Evolutionary conservation across 2,888 invertebrate species (phyloP).

Genomic region (Erebia ligea): DNA sequence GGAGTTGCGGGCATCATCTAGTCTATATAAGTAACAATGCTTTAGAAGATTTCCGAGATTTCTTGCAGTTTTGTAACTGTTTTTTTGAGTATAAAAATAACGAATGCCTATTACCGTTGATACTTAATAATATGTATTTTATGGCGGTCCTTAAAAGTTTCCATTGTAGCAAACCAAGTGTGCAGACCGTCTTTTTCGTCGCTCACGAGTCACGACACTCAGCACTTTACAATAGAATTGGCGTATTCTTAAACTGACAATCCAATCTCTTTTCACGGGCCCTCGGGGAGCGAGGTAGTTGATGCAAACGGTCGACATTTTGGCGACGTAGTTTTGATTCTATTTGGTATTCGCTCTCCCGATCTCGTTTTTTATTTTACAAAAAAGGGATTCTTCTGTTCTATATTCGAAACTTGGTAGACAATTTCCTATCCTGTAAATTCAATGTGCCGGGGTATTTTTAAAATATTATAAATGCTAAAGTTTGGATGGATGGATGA

Average conservation of each 20-base stretch:
- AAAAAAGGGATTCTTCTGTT: background rate
- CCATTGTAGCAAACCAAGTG: slow-evolving; percentile 23
- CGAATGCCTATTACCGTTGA: no score
- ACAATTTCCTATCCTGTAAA: no score
- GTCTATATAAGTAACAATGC: no score
- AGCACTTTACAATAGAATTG: slow-evolving; percentile 35
- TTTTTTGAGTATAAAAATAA: no score
- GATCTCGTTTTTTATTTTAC: background rate
- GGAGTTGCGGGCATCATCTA: no score
- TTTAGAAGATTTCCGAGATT: no score
- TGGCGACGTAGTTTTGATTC: slow-evolving; percentile 9
- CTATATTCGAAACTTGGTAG: no score
- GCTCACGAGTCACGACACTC: slow-evolving; percentile 5
- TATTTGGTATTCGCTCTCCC: background rate
- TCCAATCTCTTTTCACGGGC: slow-evolving; percentile 54
- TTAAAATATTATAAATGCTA: no score
- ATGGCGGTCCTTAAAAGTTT: background rate
- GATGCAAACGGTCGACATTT: slow-evolving; percentile 6
- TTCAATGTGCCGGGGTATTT: no score
- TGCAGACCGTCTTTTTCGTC: slow-evolving; percentile 19
- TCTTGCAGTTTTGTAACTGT: no score
- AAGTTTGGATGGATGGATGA: no score
- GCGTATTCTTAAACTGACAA: slow-evolving; percentile 48
- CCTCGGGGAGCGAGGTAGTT: slow-evolving; percentile 41
- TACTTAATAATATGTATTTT: background rate